Evolutionary conservation across 2,797 vertebrate genomes (phyloP).

Genomic region (Distichodus sexfasciatus): DNA sequence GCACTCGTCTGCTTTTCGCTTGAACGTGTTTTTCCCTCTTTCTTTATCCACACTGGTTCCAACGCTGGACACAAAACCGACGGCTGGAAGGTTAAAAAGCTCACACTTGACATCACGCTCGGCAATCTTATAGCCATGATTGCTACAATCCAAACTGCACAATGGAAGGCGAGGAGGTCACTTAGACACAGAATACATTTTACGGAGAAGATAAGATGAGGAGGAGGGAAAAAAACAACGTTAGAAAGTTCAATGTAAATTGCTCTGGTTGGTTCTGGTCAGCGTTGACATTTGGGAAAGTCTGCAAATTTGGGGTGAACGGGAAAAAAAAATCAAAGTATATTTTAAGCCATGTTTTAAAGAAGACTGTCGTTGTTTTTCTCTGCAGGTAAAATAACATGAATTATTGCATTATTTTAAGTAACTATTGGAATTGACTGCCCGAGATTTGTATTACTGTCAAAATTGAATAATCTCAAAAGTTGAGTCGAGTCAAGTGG

Average conservation of each 20-base stretch:
- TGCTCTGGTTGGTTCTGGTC: not conserved
- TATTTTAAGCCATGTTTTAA: not conserved
- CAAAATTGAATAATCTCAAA: too few relatives aligned
- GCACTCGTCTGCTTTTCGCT: too few relatives aligned
- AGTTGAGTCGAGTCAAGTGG: too few relatives aligned
- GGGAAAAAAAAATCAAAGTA: not conserved
- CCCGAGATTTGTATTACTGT: too few relatives aligned
- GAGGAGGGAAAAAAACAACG: not conserved
- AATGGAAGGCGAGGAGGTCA: conserved; percentile 3
- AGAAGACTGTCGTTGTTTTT: not conserved
- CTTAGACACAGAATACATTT: not conserved
- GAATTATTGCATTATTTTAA: too few relatives aligned
- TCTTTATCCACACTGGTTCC: not conserved
- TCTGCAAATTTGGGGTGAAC: not conserved
- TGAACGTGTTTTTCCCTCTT: not conserved
- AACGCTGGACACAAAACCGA: not conserved
- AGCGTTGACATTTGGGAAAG: conserved; percentile 13
- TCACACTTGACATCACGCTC: not conserved
- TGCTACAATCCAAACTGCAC: not conserved
- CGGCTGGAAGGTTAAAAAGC: not conserved
- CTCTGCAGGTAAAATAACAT: too few relatives aligned
- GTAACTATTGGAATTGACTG: too few relatives aligned
- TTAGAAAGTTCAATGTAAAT: conserved; percentile 7
- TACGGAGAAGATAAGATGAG: not conserved
- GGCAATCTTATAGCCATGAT: not conserved